phyloP scores from a whole-genome alignment of 2,888 invertebrate genomes.

The Coecobrya sp. region DNA sequence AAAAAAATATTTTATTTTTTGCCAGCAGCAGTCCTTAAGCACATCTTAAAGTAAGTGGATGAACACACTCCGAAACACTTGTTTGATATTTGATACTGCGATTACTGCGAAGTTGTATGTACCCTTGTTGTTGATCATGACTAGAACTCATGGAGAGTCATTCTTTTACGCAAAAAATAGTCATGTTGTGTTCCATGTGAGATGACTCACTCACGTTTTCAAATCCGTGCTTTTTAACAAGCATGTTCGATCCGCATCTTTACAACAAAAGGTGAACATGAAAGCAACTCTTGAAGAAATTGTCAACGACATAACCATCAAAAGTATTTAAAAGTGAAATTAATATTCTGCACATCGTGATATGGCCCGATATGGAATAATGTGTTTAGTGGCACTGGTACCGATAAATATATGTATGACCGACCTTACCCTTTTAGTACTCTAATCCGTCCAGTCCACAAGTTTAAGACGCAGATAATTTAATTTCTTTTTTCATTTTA shows the following conservation, averaged over 20 bases:
- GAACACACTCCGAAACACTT: too few relatives aligned
- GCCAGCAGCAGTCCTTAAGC: background rate
- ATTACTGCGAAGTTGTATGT: background rate
- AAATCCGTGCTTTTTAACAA: background rate
- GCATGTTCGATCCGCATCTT: background rate
- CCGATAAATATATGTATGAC: background rate
- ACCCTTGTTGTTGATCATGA: background rate
- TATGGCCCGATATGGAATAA: background rate
- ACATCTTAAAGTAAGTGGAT: background rate
- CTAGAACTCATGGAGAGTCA: background rate
- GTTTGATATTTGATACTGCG: background rate
- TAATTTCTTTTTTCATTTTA: background rate
- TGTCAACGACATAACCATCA: slow-evolving; percentile 4
- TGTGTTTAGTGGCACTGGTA: background rate
- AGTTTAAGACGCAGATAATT: background rate
- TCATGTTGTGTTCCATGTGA: background rate
- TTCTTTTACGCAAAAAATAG: background rate
- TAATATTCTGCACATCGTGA: background rate
- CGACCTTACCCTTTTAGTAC: background rate
- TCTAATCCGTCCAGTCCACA: background rate
- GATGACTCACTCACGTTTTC: slow-evolving; percentile 10
- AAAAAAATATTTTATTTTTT: too few relatives aligned
- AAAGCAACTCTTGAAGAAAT: background rate
- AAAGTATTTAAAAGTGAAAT: background rate
- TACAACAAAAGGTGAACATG: background rate